Percentiles rank a stretch among this genome's conserved stretches.
Evolutionary conservation across 2,113 vertebrate species (phyloP).

Genomic region (Puffinus mauretanicus): DNA sequence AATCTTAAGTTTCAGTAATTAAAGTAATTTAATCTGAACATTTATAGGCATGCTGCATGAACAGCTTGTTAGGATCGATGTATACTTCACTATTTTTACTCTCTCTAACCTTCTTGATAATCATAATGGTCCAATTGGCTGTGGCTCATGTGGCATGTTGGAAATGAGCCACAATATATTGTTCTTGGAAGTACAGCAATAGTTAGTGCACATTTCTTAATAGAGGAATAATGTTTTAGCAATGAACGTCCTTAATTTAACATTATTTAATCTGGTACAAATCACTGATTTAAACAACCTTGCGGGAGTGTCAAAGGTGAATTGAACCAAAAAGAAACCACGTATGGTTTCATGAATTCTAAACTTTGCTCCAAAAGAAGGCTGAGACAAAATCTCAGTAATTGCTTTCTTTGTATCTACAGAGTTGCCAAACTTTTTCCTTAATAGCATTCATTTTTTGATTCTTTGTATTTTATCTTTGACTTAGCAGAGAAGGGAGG

Average conservation of each 20-base stretch:
- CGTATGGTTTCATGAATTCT: background rate
- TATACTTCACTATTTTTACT: background rate
- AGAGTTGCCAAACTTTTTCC: background rate
- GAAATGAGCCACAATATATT: background rate
- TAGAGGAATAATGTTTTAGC: background rate
- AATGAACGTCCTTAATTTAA: background rate
- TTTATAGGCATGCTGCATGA: background rate
- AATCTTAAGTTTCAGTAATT: slow-evolving; percentile 61
- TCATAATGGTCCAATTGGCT: slow-evolving; percentile 13
- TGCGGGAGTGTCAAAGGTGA: background rate
- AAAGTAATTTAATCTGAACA: slow-evolving; percentile 32
- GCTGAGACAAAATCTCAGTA: background rate
- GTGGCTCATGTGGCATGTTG: background rate
- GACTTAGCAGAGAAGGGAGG: background rate
- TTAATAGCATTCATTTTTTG: background rate
- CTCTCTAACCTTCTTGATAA: background rate
- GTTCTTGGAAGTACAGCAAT: background rate
- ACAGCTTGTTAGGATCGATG: background rate
- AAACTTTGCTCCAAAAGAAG: background rate
- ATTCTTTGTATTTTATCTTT: background rate
- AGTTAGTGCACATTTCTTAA: background rate
- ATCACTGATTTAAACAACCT: background rate
- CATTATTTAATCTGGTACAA: background rate
- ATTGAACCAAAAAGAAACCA: background rate
- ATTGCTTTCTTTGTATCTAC: background rate